Evolutionary conservation across 2,888 invertebrate genomes (phyloP).

Genomic region (Melanostoma scalare): DNA sequence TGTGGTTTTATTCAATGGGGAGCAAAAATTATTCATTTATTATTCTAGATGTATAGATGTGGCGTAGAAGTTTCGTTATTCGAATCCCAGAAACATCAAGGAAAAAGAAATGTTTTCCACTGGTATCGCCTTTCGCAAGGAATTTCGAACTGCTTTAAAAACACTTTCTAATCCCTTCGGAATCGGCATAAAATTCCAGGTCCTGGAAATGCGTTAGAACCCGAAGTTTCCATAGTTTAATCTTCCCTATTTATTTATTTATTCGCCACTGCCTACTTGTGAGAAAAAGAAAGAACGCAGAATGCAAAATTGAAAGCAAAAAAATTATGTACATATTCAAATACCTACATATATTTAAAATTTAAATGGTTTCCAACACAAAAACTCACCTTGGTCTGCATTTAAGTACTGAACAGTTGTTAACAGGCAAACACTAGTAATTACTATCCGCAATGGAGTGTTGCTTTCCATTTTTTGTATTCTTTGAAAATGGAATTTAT

Average conservation of each 20-base stretch:
- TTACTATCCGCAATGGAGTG: slow-evolving; percentile 56
- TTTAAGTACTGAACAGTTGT: slow-evolving; percentile 44
- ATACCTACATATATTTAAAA: background rate
- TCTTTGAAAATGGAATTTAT: slow-evolving; percentile 5
- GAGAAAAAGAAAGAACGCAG: no score
- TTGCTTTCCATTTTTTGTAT: slow-evolving; percentile 62
- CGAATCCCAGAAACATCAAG: slow-evolving; percentile 7
- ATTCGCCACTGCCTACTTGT: no score
- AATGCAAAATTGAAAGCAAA: background rate
- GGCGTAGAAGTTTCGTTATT: slow-evolving; percentile 2
- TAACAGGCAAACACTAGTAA: slow-evolving; percentile 59
- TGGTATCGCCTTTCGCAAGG: no score
- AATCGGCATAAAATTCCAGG: no score
- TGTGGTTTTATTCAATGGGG: background rate
- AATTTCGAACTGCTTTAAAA: no score
- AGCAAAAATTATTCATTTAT: slow-evolving; percentile 3
- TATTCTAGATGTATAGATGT: background rate
- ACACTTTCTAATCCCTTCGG: no score
- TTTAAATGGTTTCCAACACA: background rate
- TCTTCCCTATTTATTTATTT: no score
- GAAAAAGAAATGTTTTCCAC: no score
- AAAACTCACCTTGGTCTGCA: slow-evolving; percentile 61
- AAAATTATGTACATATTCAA: slow-evolving; percentile 1
- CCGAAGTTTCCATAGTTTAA: no score
- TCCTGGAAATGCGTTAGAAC: no score